Evolutionary conservation across 2,888 invertebrate genomes (phyloP), one percentile per base, ranked within the genome.

Genomic region (Drosophila nigricruria): DNA sequence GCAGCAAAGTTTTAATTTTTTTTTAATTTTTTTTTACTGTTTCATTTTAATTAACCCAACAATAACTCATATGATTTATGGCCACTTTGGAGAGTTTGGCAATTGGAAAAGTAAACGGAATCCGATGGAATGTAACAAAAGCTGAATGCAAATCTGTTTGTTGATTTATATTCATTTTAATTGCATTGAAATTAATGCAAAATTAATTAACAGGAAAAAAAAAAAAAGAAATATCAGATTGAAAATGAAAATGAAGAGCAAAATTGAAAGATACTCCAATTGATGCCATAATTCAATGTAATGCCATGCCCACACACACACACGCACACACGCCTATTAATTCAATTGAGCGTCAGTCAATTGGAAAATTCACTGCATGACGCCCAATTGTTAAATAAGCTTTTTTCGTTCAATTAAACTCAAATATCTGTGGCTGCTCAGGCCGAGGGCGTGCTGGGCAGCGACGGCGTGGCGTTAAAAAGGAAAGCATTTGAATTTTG

Each of bases 101-200:
- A 79, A 66, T 52, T 50, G 62, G 34, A 68, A 67, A 20, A 57
- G 40, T 58, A 59, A 63, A 63, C n/a, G 59, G 2, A 12, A n/a
- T 38, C 10, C 38, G 34, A 40, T 34, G 30, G 38, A 8, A 54
- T 53, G 25, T 32, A 34, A 47, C n/a, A 52, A 34, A 25, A 25
- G n/a, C 10, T 16, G 18, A 45, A 73, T 68, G 77, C 62, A 68
- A 80, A 63, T 49, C 47, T 74, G 47, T 69, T 57, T 61, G 60
- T 71, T 65, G 50, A 79, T 72, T 61, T 70, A 67, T 73, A 38
- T 43, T 52, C 60, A 67, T 32, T 54, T 60, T 69, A 83, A 87
- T 75, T 81, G 84, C 67, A 77, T 77, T 83, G 54, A 61, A 83
- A 83, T 89, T 68, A 87, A 84, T 83, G 69, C 65, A 56, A 72